Conservation (phyloP, 2,113 vertebrate genomes). For the Microtus pennsylvanicus region DNA sequence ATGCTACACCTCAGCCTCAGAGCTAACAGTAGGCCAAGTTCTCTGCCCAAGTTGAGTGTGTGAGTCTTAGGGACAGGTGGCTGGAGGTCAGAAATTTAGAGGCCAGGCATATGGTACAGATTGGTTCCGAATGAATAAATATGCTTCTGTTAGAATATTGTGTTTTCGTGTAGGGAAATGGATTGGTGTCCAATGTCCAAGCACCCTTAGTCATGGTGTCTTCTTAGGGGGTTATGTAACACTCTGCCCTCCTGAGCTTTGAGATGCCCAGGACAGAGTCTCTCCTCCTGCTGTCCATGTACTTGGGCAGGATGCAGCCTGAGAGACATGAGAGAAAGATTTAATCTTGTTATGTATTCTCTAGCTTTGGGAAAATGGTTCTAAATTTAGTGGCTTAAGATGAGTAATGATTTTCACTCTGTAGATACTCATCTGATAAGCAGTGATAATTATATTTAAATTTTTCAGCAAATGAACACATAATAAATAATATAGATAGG, state of each 20-base stretch:
- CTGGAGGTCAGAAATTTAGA: neutral
- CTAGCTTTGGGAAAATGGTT: neutral
- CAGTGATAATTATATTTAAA: neutral
- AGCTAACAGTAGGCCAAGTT: no score
- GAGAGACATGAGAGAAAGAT: neutral
- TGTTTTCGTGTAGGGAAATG: neutral
- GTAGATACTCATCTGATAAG: neutral
- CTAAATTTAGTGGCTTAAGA: neutral
- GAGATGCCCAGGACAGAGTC: neutral
- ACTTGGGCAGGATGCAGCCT: neutral
- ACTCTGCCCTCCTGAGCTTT: neutral
- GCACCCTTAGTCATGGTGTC: rapidly evolving
- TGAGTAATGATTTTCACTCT: neutral
- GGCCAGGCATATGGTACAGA: neutral
- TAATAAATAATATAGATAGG: neutral
- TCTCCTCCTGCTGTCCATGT: neutral
- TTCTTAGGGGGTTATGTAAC: neutral
- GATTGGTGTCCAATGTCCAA: neutral
- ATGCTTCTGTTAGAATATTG: neutral
- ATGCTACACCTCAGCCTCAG: neutral
- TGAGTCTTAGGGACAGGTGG: no score
- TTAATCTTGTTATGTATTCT: neutral
- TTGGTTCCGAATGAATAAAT: neutral
- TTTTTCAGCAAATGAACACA: neutral
- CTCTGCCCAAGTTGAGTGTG: no score